A percentile compares a stretch with the other conserved stretches of the same genome.
Evolutionary conservation across 2,797 vertebrate genomes (phyloP).

Genomic region (Pseudochromis fuscus): DNA sequence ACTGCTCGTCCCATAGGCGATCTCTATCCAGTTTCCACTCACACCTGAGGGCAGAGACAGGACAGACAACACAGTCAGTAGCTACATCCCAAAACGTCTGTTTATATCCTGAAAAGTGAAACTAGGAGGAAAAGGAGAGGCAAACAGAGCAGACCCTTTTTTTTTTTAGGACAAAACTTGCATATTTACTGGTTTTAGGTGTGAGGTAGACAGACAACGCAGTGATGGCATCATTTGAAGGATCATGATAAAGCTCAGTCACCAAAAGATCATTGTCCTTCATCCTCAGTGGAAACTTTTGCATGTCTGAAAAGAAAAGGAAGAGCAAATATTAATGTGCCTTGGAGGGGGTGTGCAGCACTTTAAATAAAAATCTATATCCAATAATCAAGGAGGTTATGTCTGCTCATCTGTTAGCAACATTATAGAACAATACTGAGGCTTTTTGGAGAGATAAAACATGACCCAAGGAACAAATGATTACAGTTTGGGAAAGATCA

Average conservation of each 20-base stretch:
- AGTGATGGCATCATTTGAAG: constrained; percentile 97
- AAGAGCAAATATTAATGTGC: not conserved
- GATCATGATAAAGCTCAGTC: constrained; percentile 96
- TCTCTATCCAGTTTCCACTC: constrained; percentile 99
- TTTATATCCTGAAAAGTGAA: not conserved
- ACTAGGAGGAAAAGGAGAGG: not conserved
- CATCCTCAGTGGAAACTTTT: constrained; percentile 98
- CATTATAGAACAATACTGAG: too few species aligned
- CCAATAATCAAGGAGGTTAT: too few species aligned
- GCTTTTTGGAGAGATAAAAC: too few species aligned
- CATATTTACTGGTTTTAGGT: constrained; percentile 96
- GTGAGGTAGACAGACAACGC: constrained; percentile 98
- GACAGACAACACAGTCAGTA: constrained; percentile 3
- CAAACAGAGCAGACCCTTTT: not conserved
- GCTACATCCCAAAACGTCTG: not conserved
- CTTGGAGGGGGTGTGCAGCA: not conserved
- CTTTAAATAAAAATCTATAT: not conserved
- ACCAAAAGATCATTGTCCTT: constrained; percentile 98
- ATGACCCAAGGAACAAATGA: too few species aligned
- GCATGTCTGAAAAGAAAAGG: constrained; percentile 89
- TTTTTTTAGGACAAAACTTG: not conserved
- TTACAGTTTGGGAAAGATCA: too few species aligned
- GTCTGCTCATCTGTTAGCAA: too few species aligned
- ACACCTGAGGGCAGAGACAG: constrained; percentile 84
- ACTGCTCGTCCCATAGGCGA: constrained; percentile 96